phyloP scores from a whole-genome alignment of 1,140 invertebrate genomes.

The Macrosteles quadrilineatus region DNA sequence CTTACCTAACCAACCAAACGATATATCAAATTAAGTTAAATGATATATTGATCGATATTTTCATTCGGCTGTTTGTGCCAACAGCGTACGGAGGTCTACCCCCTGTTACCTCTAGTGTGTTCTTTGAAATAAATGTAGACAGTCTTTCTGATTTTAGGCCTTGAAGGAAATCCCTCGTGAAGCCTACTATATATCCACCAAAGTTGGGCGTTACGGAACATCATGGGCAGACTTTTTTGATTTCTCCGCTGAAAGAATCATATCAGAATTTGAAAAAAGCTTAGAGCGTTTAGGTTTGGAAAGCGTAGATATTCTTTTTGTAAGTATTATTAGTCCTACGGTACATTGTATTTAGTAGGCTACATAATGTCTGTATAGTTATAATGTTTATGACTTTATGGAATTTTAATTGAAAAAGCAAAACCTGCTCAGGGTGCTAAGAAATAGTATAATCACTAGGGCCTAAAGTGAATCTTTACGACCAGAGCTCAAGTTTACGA shows the following conservation, averaged over 20 bases:
- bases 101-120: no score
- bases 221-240: slow-evolving; percentile 81
- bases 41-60: no score
- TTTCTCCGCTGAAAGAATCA: slow-evolving; percentile 75
- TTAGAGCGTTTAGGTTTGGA: slow-evolving; percentile 71
- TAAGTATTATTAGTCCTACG: slow-evolving; percentile 51
- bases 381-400: slow-evolving; percentile 3
- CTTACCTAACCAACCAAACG: no score
- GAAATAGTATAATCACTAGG: no score
- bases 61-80: no score
- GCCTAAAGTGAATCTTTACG: no score
- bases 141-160: slow-evolving; percentile 55
- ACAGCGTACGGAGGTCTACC: no score
- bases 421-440: no score
- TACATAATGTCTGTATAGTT: slow-evolving; percentile 22
- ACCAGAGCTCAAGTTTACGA: no score
- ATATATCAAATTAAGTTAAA: no score
- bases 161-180: slow-evolving; percentile 74
- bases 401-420: no score
- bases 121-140: neutral
- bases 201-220: slow-evolving; percentile 81
- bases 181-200: slow-evolving; percentile 90
- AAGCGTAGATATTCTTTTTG: slow-evolving; percentile 89
- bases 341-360: neutral
- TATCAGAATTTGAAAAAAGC: slow-evolving; percentile 75